Percentiles rank a stretch among this genome's conserved stretches.
Conservation (phyloP, 2,888 invertebrate species). For the Pandemis heparana region DNA sequence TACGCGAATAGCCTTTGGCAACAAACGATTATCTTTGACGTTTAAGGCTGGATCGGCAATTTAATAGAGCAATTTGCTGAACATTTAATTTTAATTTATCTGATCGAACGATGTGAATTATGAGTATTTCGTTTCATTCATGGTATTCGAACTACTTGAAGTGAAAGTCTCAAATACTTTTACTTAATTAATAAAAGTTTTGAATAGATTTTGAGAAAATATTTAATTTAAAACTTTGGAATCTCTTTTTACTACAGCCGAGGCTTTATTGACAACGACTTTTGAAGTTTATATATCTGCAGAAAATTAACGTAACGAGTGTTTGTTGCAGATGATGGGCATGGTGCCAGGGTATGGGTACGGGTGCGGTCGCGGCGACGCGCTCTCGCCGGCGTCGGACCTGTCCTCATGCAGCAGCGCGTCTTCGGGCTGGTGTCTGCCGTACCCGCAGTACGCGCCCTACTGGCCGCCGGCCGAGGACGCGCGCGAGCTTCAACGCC, state of each 20-base stretch:
- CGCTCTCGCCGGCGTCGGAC: slow-evolving; percentile 79
- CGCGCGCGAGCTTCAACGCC: slow-evolving; percentile 86
- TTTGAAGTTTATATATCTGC: not conserved
- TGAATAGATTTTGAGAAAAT: not conserved
- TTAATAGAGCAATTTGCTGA: slow-evolving; percentile 37
- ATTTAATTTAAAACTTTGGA: too few species aligned
- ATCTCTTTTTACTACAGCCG: too few species aligned
- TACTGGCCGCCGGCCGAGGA: slow-evolving; percentile 81
- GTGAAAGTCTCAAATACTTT: not conserved
- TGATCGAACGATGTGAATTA: slow-evolving; percentile 35
- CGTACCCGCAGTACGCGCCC: slow-evolving; percentile 80
- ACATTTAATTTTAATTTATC: slow-evolving; percentile 36
- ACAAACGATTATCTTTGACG: slow-evolving; percentile 31
- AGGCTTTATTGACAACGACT: not conserved
- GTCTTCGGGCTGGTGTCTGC: slow-evolving; percentile 74
- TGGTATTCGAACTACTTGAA: not conserved
- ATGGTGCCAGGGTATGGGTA: slow-evolving; percentile 78
- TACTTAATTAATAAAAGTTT: not conserved
- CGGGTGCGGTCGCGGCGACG: slow-evolving; percentile 81
- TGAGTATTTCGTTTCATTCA: slow-evolving; percentile 21
- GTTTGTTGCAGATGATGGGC: slow-evolving; percentile 77
- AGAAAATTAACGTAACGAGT: slow-evolving; percentile 8
- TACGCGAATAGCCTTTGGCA: slow-evolving; percentile 39
- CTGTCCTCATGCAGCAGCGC: slow-evolving; percentile 79
- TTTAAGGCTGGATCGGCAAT: slow-evolving; percentile 33